phyloP scores from a whole-genome alignment of 1,140 invertebrate genomes.

The Panagrolaimus sp. region DNA sequence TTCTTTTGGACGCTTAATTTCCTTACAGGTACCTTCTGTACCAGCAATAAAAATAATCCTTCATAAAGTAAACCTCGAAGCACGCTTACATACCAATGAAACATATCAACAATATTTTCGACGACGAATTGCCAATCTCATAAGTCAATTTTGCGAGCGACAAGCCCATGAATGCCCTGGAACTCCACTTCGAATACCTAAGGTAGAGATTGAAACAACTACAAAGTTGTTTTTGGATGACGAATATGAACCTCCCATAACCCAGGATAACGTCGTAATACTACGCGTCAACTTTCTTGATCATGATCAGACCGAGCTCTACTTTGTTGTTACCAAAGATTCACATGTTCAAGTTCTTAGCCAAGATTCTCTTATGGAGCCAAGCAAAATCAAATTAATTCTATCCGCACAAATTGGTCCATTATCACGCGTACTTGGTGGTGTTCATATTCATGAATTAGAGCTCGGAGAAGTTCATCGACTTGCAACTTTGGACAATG shows the following conservation, averaged over 20 bases:
- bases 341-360: slow-evolving; percentile 9
- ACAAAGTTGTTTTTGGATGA: slow-evolving; percentile 20
- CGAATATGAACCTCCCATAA: slow-evolving; percentile 42
- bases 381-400: slow-evolving; percentile 46
- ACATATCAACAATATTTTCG: slow-evolving; percentile 57
- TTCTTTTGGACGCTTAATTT: neutral
- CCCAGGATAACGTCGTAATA: slow-evolving; percentile 51
- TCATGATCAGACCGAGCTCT: slow-evolving; percentile 37
- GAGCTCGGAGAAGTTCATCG: slow-evolving; percentile 4
- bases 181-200: slow-evolving; percentile 12
- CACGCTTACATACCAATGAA: slow-evolving; percentile 45
- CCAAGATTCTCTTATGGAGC: slow-evolving; percentile 21
- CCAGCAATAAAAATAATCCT: slow-evolving; percentile 45
- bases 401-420: slow-evolving; percentile 46
- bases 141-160: slow-evolving; percentile 51
- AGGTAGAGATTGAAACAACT: slow-evolving; percentile 19
- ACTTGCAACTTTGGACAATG: slow-evolving; percentile 17
- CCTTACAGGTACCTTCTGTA: slow-evolving; percentile 38
- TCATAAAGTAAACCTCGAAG: slow-evolving; percentile 48
- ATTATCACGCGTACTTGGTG: slow-evolving; percentile 51
- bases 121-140: slow-evolving; percentile 46
- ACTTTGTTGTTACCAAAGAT: slow-evolving; percentile 44
- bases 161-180: slow-evolving; percentile 53
- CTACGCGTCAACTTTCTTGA: slow-evolving; percentile 38
- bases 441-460: slow-evolving; percentile 43